Evolutionary conservation across 2,113 vertebrate species (phyloP), one percentile per base, ranked within the genome.

Genomic region (Crypturellus undulatus): DNA sequence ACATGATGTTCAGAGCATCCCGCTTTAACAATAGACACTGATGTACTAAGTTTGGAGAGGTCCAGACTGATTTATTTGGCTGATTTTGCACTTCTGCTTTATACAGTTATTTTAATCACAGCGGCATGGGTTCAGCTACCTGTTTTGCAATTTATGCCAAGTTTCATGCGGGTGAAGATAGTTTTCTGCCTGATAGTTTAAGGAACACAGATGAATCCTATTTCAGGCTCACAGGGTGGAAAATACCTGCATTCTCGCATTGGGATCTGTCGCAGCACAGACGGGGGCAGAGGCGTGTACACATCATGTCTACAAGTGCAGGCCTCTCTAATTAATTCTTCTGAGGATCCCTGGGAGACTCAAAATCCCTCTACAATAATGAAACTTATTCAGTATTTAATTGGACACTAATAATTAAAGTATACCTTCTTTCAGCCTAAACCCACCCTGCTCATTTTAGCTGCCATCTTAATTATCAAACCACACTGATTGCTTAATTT

Each of bases 381-480:
- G 86, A 81, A 92, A 89, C 67, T 82, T 91, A 92, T 72, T 94
- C 85, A 92, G 81, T 93, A 95, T 94, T 95, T 94, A 97, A 97
- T 96, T 94, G 93, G 92, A 94, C 87, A 79, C 93, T 96, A 96
- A 96, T 94, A 97, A 97, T 95, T 96, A 93, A 96, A 96, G 93
- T 79, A 95, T 68, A 96, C 69, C 58, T 94, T 73, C 76, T 96
- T 94, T 94, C 92, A 94, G 73, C 49, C 83, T 54, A 72, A 65
- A 81, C 70, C 85, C 62, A 84, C 69, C 12, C 40, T 77, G 93
- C 68, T 64, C 69, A 75, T 67, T 9, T 28, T 49, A 88, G 52
- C 90, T 95, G 93, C 92, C 80, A 89, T 76, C 52, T 78, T 51
- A 94, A 97, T 96, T 96, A 90, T 0, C 1, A 68, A 65, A 65